Evolutionary conservation across 2,797 vertebrate species (phyloP), one percentile per base, ranked within the genome.

Genomic region (Thalassophryne amazonica): DNA sequence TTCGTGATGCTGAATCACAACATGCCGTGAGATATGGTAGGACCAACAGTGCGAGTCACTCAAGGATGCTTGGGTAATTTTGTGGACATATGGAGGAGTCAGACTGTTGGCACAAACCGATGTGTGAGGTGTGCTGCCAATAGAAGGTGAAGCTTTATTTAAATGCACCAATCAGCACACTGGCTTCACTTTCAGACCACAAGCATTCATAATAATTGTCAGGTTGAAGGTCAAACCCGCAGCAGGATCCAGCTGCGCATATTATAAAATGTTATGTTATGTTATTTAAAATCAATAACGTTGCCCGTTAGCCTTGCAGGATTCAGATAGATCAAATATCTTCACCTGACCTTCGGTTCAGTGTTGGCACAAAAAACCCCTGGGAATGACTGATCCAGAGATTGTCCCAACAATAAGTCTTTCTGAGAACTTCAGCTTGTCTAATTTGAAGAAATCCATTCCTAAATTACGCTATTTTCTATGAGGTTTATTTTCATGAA

Each of bases 91-190:
- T 57, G 59, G 67, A 50, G 17, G 42, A 52, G 24, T 59, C 59
- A 27, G 46, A 6, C 17, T 15, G 42, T 40, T 62, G 69, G 52
- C 51, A 43, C 32, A 7, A 50, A 7, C 27, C 0, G 19, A 45
- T 11, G 46, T 23, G n/a, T 33, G 27, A 43, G 34, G 62, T 41
- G 60, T 43, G 65, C 16, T 46, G 25, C 34, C 41, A 37, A 56
- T 39, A 70, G 69, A 46, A 46, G 27, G 42, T 54, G 32, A 37
- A 27, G 32, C 39, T 59, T 62, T 42, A 61, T 61, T 68, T 38
- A 56, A 55, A 65, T 41, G n/a, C n/a, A n/a, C n/a, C n/a, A n/a
- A n/a, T n/a, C n/a, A n/a, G n/a, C n/a, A n/a, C n/a, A n/a, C n/a
- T n/a, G n/a, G n/a, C n/a, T n/a, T n/a, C n/a, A n/a, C n/a, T n/a